Evolutionary conservation across 2,797 vertebrate species (phyloP).

Genomic region (Pachyuromys duprasi): DNA sequence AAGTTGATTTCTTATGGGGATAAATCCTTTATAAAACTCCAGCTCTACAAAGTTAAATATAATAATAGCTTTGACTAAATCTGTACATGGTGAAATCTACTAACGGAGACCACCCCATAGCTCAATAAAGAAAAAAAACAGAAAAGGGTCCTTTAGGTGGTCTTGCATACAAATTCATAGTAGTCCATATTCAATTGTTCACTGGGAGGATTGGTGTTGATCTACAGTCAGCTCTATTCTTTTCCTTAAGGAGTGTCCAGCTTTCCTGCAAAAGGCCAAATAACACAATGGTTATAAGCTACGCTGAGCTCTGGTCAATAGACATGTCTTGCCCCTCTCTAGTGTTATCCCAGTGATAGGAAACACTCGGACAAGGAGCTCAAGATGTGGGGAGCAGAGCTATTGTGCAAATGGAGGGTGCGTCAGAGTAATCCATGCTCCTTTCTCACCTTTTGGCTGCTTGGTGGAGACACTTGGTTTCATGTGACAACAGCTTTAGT

Average conservation of each 20-base stretch:
- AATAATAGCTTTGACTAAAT: constrained; percentile 74
- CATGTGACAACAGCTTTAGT: background rate
- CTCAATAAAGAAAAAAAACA: constrained; percentile 73
- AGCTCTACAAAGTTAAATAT: constrained; percentile 81
- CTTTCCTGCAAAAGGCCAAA: background rate
- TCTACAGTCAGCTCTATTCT: constrained; percentile 21
- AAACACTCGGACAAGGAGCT: background rate
- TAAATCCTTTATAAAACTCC: constrained; percentile 71
- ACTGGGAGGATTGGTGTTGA: constrained; percentile 41
- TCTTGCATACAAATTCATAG: constrained; percentile 59
- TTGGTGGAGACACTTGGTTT: background rate
- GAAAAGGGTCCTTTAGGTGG: constrained; percentile 63
- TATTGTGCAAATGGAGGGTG: background rate
- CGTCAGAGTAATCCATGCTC: background rate
- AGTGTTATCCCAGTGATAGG: background rate
- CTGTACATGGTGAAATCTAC: constrained; percentile 67
- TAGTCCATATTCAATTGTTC: constrained; percentile 62
- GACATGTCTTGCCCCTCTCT: background rate
- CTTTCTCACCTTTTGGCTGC: background rate
- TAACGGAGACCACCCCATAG: constrained; percentile 78
- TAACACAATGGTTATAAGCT: background rate
- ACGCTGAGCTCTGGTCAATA: background rate
- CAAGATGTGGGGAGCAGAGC: background rate
- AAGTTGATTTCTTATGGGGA: constrained; percentile 59
- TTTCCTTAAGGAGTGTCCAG: constrained; percentile 13